Evolutionary conservation across 92 coral and sea anemone genomes (phyloP), one percentile per base, ranked within the genome.

Genomic region (Scolanthus callimorphus): DNA sequence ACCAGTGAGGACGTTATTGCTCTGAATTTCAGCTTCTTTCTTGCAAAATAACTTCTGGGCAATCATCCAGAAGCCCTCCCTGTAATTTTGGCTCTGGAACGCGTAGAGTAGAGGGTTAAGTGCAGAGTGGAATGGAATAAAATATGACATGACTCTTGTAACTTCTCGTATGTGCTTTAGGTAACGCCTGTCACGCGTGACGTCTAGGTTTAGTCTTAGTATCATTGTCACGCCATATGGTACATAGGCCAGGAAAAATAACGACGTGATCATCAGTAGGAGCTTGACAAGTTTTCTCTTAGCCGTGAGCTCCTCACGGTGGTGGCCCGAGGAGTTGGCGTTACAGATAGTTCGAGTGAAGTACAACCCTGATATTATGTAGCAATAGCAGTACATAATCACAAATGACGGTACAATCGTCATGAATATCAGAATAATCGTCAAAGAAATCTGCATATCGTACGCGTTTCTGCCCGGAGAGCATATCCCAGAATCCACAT

Each of bases 191-290:
- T 34, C 15, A 6, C 15, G 6, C 41, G 6, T 34, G 15, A 15
- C 41, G 15, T 34, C 41, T 13, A 61, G 3, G 15, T 41, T 69
- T 23, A 67, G 67, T 22, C 46, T 54, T 2, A 69, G 45, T 26
- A 76, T 60, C 19, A 67, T 31, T 19, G 62, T 49, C 15, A 68
- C 67, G 20, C 75, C 75, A 29, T 68, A 68, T 4, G 75, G 75
- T 9, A 68, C 67, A 57, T 39, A 68, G 1, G 75, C 55, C 4
- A 68, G 13, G 67, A 68, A 68, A 57, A 68, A 68, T 12, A 68
- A 62, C 19, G 31, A 22, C 15, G 75, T 68, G 11, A 68, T 11
- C 23, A 58, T 31, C 41, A 68, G 31, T 34, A 68, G 46, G n/a
- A 57, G 45, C 2, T 44, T 58, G 11, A 68, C 44, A 20, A 68